Evolutionary conservation across 2,113 vertebrate genomes (phyloP).

Genomic region (Actinemys pallida): DNA sequence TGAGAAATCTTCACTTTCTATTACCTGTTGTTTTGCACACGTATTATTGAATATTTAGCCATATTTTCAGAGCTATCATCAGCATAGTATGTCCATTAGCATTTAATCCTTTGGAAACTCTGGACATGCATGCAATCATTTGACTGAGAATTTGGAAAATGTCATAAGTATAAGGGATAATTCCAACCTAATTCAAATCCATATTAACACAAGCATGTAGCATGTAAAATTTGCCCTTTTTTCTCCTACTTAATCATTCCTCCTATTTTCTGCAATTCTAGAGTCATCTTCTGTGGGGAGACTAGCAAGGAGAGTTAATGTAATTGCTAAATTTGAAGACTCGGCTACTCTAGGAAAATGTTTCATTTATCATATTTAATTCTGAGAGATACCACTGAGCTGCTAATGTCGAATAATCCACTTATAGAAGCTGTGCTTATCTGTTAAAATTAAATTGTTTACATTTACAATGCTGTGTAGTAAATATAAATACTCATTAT

Average conservation of each 20-base stretch:
- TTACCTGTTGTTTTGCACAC: neutral
- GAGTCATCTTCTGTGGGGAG: neutral
- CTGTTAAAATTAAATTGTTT: constrained; percentile 69
- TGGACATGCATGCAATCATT: neutral
- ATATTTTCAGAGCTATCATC: neutral
- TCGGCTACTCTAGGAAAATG: neutral
- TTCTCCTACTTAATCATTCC: neutral
- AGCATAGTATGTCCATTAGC: neutral
- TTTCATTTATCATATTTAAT: constrained; percentile 59
- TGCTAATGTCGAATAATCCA: constrained; percentile 65
- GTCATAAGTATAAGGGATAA: neutral
- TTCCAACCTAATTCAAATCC: neutral
- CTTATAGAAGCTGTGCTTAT: constrained; percentile 49
- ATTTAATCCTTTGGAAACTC: neutral
- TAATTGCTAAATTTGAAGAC: constrained; percentile 39
- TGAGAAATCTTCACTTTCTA: neutral
- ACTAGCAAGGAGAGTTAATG: neutral
- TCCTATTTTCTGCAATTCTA: constrained; percentile 1
- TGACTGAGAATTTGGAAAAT: neutral
- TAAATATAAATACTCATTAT: constrained; percentile 58
- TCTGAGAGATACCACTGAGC: constrained; percentile 43
- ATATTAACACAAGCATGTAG: neutral
- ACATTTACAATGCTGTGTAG: constrained; percentile 49
- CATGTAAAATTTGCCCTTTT: neutral
- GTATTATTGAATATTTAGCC: neutral